phyloP scores from a whole-genome alignment of 2,888 invertebrate species.

The Chironomus riparius region DNA sequence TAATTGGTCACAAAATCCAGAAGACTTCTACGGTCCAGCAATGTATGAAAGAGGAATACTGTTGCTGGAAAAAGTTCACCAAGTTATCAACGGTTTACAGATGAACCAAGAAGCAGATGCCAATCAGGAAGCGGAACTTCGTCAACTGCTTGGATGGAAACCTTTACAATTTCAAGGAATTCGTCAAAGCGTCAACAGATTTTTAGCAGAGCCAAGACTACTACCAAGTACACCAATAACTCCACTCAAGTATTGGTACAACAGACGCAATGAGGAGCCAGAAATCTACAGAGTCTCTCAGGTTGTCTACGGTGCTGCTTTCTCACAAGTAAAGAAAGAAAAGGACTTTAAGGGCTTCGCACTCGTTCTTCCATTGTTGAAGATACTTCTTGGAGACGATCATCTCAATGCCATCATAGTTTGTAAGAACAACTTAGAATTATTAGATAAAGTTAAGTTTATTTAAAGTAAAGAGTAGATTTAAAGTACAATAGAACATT shows the following conservation, averaged over 20 bases:
- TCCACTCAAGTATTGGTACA: neutral
- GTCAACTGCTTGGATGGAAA: neutral
- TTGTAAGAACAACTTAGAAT: neutral
- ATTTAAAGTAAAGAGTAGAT: too few relatives aligned
- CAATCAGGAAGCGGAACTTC: too few relatives aligned
- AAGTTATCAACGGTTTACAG: neutral
- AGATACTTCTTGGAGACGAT: neutral
- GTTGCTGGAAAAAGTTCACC: neutral
- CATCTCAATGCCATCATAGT: neutral
- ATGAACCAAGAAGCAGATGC: neutral
- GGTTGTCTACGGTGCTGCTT: neutral
- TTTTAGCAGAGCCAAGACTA: neutral
- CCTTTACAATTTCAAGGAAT: neutral
- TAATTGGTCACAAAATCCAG: neutral
- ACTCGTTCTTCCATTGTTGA: neutral
- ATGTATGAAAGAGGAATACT: neutral
- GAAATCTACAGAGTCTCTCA: neutral
- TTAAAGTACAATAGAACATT: too few relatives aligned
- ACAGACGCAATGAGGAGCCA: neutral
- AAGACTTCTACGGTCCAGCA: neutral
- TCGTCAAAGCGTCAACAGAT: neutral
- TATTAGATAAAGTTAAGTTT: neutral
- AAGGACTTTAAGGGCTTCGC: neutral
- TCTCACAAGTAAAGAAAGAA: neutral
- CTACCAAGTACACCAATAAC: neutral